These are phyloP conservation scores for Limanda limanda DNA, from an alignment of 2,113 vertebrate species.

Conservation along the genomic window DNA sequence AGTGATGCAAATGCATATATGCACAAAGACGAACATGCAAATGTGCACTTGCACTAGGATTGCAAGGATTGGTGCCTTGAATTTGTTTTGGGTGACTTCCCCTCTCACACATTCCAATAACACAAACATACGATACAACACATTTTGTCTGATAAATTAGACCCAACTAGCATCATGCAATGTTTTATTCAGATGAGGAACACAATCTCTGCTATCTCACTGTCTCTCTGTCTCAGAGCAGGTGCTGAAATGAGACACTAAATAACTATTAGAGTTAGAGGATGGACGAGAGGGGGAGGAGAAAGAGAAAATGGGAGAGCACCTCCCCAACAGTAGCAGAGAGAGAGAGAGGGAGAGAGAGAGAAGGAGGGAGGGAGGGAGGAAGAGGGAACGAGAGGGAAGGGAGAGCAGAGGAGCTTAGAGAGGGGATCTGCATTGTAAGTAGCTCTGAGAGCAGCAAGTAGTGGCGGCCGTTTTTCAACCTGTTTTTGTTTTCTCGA, in stretches of 20 bases:
- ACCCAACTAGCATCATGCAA: not conserved
- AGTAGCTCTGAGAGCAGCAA: slow-evolving; percentile 74
- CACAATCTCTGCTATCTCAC: slow-evolving; percentile 48
- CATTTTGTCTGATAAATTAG: not conserved
- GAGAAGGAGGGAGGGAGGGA: slow-evolving; percentile 47
- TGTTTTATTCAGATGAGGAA: slow-evolving; percentile 11
- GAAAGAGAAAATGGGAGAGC: slow-evolving; percentile 61
- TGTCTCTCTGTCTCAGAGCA: slow-evolving; percentile 66
- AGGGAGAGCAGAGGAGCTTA: slow-evolving; percentile 63
- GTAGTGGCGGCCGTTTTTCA: slow-evolving; percentile 60
- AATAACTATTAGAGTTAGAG: slow-evolving; percentile 77
- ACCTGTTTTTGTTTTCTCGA: slow-evolving; percentile 63
- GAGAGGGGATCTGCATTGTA: slow-evolving; percentile 76
- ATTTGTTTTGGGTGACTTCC: not conserved
- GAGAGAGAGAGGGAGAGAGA: slow-evolving; percentile 39
- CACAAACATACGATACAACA: not conserved
- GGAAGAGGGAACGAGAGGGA: slow-evolving; percentile 50
- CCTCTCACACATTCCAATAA: not conserved
- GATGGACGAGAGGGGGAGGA: slow-evolving; percentile 64
- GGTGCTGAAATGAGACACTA: slow-evolving; percentile 82
- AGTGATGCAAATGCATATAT: not conserved
- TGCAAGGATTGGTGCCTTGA: not conserved
- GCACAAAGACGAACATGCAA: slow-evolving; percentile 10
- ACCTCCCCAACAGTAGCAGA: slow-evolving; percentile 66
- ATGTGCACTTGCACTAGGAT: slow-evolving; percentile 5